These are phyloP conservation scores for Macrotus californicus DNA, from an alignment of 2,113 vertebrate genomes.

Conservation along the genomic window DNA sequence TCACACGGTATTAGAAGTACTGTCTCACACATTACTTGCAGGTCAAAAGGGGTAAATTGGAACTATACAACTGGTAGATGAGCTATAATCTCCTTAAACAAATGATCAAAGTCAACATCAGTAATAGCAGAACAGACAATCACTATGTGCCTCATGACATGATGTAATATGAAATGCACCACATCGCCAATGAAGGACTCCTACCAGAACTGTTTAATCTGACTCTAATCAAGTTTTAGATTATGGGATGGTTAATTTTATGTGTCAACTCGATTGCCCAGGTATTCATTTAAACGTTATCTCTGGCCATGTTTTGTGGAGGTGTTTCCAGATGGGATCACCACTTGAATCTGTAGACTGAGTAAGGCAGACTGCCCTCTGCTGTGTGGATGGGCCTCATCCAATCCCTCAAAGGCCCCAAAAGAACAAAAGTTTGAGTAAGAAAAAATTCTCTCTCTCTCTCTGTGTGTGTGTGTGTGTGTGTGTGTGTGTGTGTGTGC, in stretches of 20 bases:
- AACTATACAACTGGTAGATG: background rate
- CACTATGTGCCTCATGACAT: background rate
- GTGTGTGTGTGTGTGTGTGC: no score
- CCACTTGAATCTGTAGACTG: background rate
- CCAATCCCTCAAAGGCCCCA: background rate
- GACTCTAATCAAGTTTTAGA: background rate
- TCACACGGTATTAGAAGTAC: background rate
- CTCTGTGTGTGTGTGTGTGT: no score
- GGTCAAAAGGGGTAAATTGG: background rate
- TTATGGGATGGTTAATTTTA: background rate
- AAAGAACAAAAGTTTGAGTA: background rate
- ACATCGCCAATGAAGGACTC: background rate
- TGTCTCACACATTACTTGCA: background rate
- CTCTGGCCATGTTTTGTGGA: background rate
- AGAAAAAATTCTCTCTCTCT: background rate
- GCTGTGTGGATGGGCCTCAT: background rate
- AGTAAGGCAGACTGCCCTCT: background rate
- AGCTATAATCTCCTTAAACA: background rate
- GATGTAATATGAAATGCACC: background rate
- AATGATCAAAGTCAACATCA: background rate
- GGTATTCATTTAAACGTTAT: background rate
- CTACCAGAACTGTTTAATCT: background rate
- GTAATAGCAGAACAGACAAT: background rate
- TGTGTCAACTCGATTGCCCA: background rate
- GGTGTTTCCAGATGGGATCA: background rate